Base-by-base conservation (phyloP, 2,888 invertebrate species). In the Conops quadrifasciatus region DNA sequence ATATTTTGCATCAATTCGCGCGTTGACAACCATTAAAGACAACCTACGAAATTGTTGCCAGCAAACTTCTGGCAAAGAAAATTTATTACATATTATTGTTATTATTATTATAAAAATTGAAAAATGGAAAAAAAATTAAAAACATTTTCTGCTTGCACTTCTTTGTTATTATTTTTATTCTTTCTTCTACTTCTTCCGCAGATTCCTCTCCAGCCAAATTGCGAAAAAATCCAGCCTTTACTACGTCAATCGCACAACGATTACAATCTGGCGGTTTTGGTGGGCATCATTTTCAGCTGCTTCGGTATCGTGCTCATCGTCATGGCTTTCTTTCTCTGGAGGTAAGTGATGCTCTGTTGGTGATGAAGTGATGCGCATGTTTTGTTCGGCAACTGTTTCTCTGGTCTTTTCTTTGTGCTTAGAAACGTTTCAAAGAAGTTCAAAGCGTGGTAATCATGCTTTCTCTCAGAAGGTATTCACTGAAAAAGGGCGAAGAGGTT, bases 261-360 rank as follows among this genome's bases (percentile, higher is more conserved):
- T 80, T 88, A 92, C 78, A 91, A 90, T 84, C 89, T 91, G 75
- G 91, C 92, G 70, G 89, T 93, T 81, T 87, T 93, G 77, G 91
- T 91, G 74, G 91, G 91, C 71, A 89, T 91, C 79, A 88, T 92
- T 74, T 92, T 92, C 85, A 92, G 91, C 77, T 88, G 89, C 75
- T 89, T 92, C 78, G 91, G 91, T 73, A 88, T 93, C 72, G 86
- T 92, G 77, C 87, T 92, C 75, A 90, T 91, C 76, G 88, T 92
- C 75, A 87, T 91, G 80, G 90, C 91, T 68, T 90, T 92, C 84
- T 87, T 93, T 77, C 83, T 93, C 63, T 93, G 93, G 92, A 91
- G 91, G 93, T 92, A 88, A 88, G 89, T 84, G 79, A 80, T 76
- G 83, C 73, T 82, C 79, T 43, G 9, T 0, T n/a, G 24, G 30